Evolutionary conservation across 2,797 vertebrate species (phyloP), one percentile per base, ranked within the genome.

Genomic region (Dryobates pubescens): DNA sequence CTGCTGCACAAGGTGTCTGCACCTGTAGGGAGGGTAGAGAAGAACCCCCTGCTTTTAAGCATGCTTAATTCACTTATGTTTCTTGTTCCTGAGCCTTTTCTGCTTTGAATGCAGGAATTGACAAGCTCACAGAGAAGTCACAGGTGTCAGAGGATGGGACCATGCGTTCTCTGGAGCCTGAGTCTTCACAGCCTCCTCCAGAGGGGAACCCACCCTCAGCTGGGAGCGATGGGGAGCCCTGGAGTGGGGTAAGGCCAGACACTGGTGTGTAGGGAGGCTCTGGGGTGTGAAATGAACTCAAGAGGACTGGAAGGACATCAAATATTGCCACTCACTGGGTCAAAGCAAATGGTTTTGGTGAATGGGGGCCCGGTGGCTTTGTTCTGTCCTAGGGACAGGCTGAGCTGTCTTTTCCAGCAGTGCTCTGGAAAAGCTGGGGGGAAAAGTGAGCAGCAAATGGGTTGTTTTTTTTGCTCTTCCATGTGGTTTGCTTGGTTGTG

Each of bases 131-230:
- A 0, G 99, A 99, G 96, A 99, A 99, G 97, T 99, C 99, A 2
- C 99, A 99, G 97, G 99, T 99, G 11, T 99, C 99, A 0, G 99
- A 99, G 92, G 99, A 99, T 8, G 99, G 99, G 34, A 99, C 99
- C 63, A 98, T 99, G 98, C 97, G 99, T 65, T 98, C 98, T 0
- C 81, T 99, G 92, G 98, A 98, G 80, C 98, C 98, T 3, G 98
- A 98, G 49, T 81, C 96, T 41, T 94, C 95, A 17, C 97, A 96
- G 53, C 77, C 95, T 30, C 96, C 94, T 3, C 88, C 92, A 10
- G 98, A 98, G 57, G 97, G 97, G 85, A 98, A 95, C 61, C 90
- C 79, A 0, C 86, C 86, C 1, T 65, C 95, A 2, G 97, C 98
- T 47, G 96, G 97, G 90, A 98, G 98, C 0, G 97, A 98, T 84